Evolutionary conservation across 2,113 vertebrate species (phyloP), one percentile per base, ranked within the genome.

Genomic region (Misgurnus mizolepis): DNA sequence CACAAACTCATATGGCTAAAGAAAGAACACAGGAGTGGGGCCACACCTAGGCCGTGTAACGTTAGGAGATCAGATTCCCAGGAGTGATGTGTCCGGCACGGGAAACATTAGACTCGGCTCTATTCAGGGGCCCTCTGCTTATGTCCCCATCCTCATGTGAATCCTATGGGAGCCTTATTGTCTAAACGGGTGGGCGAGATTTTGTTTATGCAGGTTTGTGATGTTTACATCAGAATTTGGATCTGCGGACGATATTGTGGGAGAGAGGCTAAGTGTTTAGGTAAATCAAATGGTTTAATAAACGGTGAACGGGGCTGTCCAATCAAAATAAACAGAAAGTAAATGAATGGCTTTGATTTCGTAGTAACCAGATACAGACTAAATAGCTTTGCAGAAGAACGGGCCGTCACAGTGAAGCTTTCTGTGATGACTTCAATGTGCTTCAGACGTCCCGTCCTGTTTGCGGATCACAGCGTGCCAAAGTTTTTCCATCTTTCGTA

Each of bases 41-140:
- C 89, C 88, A 91, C 91, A 78, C 92, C 92, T 90, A 87, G 39
- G 77, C 85, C 62, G 67, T 83, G 91, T 87, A 92, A 92, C 91
- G 88, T 85, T 87, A 89, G 85, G 83, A 89, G 89, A 89, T 88
- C 86, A 80, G 87, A 84, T 91, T 89, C 85, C 88, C 83, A 80
- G 18, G 45, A 60, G 77, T 7, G 43, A 83, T 56, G 80, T 55
- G 70, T 79, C 80, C 64, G 34, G 69, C 64, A 67, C 64, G 76
- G 76, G 83, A 85, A 85, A 83, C 62, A 83, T 58, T 78, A 83
- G 65, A 83, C 81, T 81, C 40, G 0, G 11, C 71, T 66, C 69
- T 76, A 83, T 85, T 85, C 84, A 83, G 11, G 41, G 56, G 77
- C 50, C 27, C 68, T 77, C 27, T 49, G 45, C 67, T 45, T 58